Base-by-base conservation (phyloP, 2,888 invertebrate species). In the Drosophila kuntzei region DNA sequence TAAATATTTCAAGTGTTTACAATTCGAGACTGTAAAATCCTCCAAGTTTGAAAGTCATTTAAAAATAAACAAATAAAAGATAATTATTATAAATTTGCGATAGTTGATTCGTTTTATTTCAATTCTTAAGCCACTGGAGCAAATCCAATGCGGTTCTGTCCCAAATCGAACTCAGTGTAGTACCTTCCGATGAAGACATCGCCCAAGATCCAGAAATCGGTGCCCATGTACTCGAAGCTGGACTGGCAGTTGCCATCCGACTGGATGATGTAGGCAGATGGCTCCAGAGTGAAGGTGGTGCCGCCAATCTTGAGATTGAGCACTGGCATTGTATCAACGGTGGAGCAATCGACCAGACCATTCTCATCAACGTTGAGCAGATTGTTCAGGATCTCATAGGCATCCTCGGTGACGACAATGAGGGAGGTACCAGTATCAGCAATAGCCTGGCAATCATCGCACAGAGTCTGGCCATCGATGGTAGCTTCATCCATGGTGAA, bases 351-450 rank as follows among this genome's bases (percentile, higher is more conserved):
- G 59, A 99, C 92, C 79, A 94, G 91, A 91, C 73, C 70, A 2
- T 84, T 25, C 0, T 81, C 64, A 20, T 80, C 39, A 12, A 63
- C 65, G 14, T 49, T 25, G 14, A 76, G 49, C 5, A 70, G 3
- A 20, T 27, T 11, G 43, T 68, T 72, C 2, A 89, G 49, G 6
- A 25, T 22, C 0, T 57, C 22, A 25, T 67, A 84, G 11, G 81
- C 67, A 1, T 67, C 20, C 0, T 7, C 18, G 22, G 76, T 70
- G 5, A 49, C 98, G 80, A 96, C 98, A 85, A 99, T 95, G 60
- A 99, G 94, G 64, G 98, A 98, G 79, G 99, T 99, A 83, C 98
- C 98, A 55, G 98, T 98, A 93, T 98, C 98, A 39, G 98, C 98
- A 92, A 98, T 98, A 16, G 98, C 99, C 3, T 71, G 67, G 91